Conservation (phyloP, 2,888 invertebrate species). For the Troglohyphantes excavatus region DNA sequence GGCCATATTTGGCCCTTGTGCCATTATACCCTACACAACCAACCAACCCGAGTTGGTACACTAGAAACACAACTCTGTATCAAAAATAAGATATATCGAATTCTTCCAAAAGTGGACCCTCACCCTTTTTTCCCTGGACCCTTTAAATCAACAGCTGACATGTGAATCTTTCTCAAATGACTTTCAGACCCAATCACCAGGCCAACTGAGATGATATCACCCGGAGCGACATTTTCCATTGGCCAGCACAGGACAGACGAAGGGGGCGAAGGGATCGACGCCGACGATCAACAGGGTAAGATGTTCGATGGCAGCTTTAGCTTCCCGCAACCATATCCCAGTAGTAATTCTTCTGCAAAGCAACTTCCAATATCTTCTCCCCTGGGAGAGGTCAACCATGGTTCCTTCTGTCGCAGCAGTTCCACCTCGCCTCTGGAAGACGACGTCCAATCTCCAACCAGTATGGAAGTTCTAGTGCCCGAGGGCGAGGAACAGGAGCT, state of each 20-base stretch:
- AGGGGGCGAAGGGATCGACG: background rate
- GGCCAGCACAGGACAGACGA: background rate
- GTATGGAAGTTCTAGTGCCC: conserved; percentile 72
- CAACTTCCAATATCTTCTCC: conserved; percentile 59
- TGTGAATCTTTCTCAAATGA: too few relatives aligned
- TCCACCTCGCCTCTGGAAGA: conserved; percentile 73
- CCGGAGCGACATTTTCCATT: background rate
- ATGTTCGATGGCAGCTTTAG: conserved; percentile 67
- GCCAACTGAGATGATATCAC: background rate
- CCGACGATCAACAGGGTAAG: conserved; percentile 88
- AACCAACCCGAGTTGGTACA: too few relatives aligned
- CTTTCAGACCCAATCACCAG: background rate
- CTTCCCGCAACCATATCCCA: conserved; percentile 70
- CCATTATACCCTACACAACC: too few relatives aligned
- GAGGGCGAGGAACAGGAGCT: conserved; percentile 73
- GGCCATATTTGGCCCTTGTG: too few relatives aligned
- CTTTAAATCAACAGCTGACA: too few relatives aligned
- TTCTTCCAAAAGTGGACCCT: too few relatives aligned
- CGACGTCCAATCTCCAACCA: conserved; percentile 75
- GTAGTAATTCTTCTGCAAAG: conserved; percentile 67
- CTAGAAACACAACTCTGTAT: too few relatives aligned
- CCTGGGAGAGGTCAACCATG: conserved; percentile 76
- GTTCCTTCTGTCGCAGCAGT: conserved; percentile 77
- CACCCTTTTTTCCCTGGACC: too few relatives aligned
- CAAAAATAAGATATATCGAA: too few relatives aligned